These are phyloP conservation scores for Wasmannia auropunctata DNA, from an alignment of 1,140 invertebrate species.

Conservation along the genomic window DNA sequence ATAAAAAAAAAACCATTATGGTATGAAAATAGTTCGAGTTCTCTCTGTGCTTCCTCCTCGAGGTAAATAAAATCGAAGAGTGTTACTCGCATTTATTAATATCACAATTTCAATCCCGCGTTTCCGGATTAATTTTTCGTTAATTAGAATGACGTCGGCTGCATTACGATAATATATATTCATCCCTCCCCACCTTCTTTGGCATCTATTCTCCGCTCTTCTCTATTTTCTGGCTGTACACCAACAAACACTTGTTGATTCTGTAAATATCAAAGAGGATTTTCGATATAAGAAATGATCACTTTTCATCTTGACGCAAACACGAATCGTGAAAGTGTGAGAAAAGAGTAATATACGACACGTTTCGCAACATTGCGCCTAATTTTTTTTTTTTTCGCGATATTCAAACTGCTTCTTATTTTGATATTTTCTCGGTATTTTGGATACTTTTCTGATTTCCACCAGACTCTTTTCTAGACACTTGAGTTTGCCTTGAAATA, in stretches of 20 bases:
- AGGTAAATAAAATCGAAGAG: conserved; percentile 10
- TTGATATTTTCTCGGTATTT: background rate
- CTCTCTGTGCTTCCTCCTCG: background rate
- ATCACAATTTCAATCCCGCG: background rate
- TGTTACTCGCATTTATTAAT: background rate
- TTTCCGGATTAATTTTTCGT: background rate
- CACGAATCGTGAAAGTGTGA: background rate
- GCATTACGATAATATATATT: background rate
- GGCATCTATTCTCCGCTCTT: conserved; percentile 7
- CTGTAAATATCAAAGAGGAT: conserved; percentile 50
- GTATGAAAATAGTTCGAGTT: background rate
- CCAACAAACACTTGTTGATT: conserved; percentile 58
- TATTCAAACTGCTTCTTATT: background rate
- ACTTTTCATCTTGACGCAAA: conserved; percentile 37
- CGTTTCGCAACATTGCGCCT: background rate
- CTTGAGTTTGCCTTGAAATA: background rate
- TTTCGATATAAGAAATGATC: conserved; percentile 54
- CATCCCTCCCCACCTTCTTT: background rate
- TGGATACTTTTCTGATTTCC: background rate
- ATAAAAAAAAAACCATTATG: background rate
- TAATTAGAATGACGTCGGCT: conserved; percentile 12
- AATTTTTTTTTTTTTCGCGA: conserved; percentile 5
- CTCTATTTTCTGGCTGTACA: conserved; percentile 35
- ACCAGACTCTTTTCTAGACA: background rate
- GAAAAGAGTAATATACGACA: background rate